phyloP scores from a whole-genome alignment of 2,113 vertebrate genomes.

The Pithys albifrons region DNA sequence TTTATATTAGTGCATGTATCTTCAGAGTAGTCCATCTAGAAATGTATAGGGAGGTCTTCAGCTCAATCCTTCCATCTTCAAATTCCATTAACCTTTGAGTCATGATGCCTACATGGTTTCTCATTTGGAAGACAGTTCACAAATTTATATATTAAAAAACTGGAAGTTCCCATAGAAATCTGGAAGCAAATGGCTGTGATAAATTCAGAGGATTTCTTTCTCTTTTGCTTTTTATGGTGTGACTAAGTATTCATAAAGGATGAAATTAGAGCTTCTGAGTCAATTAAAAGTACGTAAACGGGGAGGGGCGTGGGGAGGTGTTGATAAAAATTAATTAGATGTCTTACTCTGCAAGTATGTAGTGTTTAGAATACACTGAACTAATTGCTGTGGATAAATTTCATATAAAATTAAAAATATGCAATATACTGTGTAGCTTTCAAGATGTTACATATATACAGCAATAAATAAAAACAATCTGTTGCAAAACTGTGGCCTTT shows the following conservation, averaged over 20 bases:
- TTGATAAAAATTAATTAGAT: background rate
- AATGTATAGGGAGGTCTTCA: background rate
- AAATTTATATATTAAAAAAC: background rate
- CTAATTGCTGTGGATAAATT: background rate
- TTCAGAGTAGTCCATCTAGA: background rate
- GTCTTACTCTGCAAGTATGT: background rate
- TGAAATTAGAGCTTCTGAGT: background rate
- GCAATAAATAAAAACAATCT: background rate
- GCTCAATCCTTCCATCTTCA: background rate
- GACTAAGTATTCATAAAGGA: background rate
- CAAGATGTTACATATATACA: background rate
- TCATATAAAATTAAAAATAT: background rate
- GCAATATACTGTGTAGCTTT: background rate
- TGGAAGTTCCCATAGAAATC: background rate
- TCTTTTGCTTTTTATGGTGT: background rate
- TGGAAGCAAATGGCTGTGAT: background rate
- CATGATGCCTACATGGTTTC: background rate
- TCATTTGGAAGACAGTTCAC: background rate
- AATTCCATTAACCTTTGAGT: background rate
- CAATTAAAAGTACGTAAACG: background rate
- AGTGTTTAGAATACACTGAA: background rate
- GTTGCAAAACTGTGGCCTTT: background rate
- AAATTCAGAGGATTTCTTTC: background rate
- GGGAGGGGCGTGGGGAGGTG: background rate
- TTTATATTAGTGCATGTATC: accelerated